Base-by-base conservation (phyloP, 2,797 vertebrate species). In the Rallus crepitans region DNA sequence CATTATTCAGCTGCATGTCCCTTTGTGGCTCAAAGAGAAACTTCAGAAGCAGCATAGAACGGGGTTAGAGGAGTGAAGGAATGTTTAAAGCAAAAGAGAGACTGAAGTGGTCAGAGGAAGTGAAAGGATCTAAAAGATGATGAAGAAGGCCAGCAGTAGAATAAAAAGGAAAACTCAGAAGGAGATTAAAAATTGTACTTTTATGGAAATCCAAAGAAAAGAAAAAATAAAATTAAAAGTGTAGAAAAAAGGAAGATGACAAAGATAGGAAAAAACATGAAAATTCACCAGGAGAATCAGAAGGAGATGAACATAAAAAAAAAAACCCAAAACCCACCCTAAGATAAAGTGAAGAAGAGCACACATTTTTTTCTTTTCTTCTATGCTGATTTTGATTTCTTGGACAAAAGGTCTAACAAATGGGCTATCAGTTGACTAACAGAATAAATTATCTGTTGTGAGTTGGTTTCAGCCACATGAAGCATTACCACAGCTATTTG, bases 301-400 rank as follows among this genome's bases (percentile, higher is more conserved):
- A 37, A 37, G 37, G 37, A 90, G 12, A n/a, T 35, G 0, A 70
- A 57, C 61, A 60, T 45, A 45, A 0, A 0, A 37, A 70, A 42
- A 45, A 45, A 45, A 10, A 9, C 18, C 7, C 7, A 45, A 45
- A 45, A 19, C 42, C 42, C 42, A 45, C 42, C 42, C 19, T 45
- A 71, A 42, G 11, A 42, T 31, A 48, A 66, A 56, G 3, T 64
- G 19, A 71, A 59, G 35, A 63, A 69, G 7, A 70, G 1, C 9
- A 28, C 10, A 28, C 2, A 25, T 30, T 27, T 89, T 88, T 88
- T 71, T 1, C 2, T 24, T 59, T 79, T 82, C 3, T 7, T 69
- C 76, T 78, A 11, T 15, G 35, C 4, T 69, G 16, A 64, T 72
- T 83, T 47, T 6, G 14, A 59, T 50, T 87, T 87, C 30, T 48